Percentiles rank a stretch among this genome's conserved stretches.
Evolutionary conservation across 2,888 invertebrate species (phyloP).

Genomic region (Seira sanloemensis): DNA sequence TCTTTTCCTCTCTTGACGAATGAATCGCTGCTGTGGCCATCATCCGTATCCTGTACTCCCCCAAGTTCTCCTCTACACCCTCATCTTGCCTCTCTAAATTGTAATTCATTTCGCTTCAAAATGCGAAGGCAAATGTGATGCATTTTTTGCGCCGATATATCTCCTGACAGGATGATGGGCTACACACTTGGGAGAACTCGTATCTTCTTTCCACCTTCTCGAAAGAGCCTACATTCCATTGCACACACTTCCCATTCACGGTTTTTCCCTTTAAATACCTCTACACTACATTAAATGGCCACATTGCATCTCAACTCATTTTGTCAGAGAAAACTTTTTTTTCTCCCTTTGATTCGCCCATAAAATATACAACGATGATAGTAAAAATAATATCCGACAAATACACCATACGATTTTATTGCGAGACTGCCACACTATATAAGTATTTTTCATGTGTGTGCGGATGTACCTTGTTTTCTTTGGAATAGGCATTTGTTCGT

Average conservation of each 20-base stretch:
- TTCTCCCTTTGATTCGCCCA: neutral
- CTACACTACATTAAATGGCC: neutral
- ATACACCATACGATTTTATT: neutral
- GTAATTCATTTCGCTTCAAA: neutral
- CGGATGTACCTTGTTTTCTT: slow-evolving; percentile 59
- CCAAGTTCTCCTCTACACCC: no score
- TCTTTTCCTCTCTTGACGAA: slow-evolving; percentile 25
- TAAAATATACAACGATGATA: neutral
- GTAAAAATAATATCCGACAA: neutral
- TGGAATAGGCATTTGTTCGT: neutral
- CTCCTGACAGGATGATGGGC: slow-evolving; percentile 36
- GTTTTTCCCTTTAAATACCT: neutral
- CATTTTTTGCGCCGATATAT: neutral
- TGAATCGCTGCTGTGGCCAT: slow-evolving; percentile 45
- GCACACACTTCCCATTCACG: neutral
- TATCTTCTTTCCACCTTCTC: slow-evolving; percentile 29
- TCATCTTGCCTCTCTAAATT: neutral
- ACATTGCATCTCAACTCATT: neutral
- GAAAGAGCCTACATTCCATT: neutral
- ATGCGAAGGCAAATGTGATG: no score
- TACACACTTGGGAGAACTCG: slow-evolving; percentile 41
- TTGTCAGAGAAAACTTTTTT: no score
- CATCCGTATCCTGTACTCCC: slow-evolving; percentile 48
- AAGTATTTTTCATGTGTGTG: slow-evolving; percentile 2
- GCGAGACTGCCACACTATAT: neutral